These are phyloP conservation scores for Zapornia atra DNA, from an alignment of 2,113 vertebrate species.

Conservation along the genomic window DNA sequence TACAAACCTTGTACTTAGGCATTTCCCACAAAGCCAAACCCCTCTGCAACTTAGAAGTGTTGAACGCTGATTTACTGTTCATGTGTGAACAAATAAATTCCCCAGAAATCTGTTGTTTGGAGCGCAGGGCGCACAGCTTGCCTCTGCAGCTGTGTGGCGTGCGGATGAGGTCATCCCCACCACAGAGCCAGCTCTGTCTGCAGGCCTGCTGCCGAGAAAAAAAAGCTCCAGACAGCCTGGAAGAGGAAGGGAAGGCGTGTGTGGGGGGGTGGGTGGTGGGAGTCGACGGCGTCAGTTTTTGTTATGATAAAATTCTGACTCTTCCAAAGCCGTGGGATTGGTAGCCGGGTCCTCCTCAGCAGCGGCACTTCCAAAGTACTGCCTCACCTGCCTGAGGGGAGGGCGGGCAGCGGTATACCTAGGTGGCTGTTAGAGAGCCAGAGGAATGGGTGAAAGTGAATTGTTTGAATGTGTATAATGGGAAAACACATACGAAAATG, in stretches of 20 bases:
- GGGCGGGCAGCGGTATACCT: not conserved
- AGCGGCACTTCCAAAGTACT: not conserved
- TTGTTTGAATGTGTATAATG: not conserved
- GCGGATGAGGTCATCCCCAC: constrained; percentile 45
- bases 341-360: not conserved
- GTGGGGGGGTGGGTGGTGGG: too few relatives aligned
- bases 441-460: not conserved
- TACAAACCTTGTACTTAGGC: constrained; percentile 17
- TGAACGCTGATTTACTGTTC: constrained; percentile 38
- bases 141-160: constrained; percentile 39
- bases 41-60: not conserved
- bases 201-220: not conserved
- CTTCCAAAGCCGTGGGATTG: not conserved
- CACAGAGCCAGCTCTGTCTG: constrained; percentile 55
- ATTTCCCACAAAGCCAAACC: constrained; percentile 51
- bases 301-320: not conserved
- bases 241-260: constrained; percentile 1
- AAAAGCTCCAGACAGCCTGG: constrained; percentile 23
- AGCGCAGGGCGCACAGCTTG: not conserved
- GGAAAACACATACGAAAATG: not conserved
- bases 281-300: not conserved
- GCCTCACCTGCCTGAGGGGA: not conserved
- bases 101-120: constrained; percentile 30
- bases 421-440: not conserved
- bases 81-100: constrained; percentile 51